Conservation (phyloP, 2,113 vertebrate species). For the Pygoscelis adeliae region DNA sequence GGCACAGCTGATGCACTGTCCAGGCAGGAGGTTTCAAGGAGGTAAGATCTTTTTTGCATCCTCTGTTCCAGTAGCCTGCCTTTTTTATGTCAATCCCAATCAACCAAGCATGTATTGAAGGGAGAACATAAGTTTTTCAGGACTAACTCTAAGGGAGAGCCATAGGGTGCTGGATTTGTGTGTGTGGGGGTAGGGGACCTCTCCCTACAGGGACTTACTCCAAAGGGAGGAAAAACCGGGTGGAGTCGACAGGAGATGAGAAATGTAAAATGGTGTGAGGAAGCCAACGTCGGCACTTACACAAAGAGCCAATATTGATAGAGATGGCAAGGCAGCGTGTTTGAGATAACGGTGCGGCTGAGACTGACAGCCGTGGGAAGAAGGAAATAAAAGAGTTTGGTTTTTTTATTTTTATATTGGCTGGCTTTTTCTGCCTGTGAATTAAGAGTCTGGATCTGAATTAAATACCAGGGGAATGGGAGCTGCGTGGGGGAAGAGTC, state of each 20-base stretch:
- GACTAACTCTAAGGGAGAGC: background rate
- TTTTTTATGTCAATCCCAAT: background rate
- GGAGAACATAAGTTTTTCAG: background rate
- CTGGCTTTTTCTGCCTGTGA: background rate
- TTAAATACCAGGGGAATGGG: background rate
- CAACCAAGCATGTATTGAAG: rapidly evolving
- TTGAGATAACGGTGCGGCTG: background rate
- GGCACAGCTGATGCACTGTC: background rate
- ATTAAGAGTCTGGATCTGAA: background rate
- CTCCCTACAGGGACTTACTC: background rate
- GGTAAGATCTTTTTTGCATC: background rate
- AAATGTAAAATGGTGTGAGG: background rate
- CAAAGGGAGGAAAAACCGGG: background rate
- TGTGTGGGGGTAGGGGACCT: background rate
- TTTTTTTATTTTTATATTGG: background rate
- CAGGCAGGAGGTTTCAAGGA: background rate
- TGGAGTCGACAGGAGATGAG: background rate
- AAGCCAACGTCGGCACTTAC: background rate
- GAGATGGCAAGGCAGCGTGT: background rate
- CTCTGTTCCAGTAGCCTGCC: background rate
- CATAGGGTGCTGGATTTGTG: background rate
- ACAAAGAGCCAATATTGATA: slow-evolving; percentile 4
- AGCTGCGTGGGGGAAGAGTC: background rate
- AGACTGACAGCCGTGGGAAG: slow-evolving; percentile 35
- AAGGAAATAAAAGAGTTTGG: slow-evolving; percentile 5